Percentiles rank a stretch among this genome's conserved stretches.
These are phyloP conservation scores for Mesochorus sp. DNA, from an alignment of 2,888 invertebrate species.

Conservation along the genomic window DNA sequence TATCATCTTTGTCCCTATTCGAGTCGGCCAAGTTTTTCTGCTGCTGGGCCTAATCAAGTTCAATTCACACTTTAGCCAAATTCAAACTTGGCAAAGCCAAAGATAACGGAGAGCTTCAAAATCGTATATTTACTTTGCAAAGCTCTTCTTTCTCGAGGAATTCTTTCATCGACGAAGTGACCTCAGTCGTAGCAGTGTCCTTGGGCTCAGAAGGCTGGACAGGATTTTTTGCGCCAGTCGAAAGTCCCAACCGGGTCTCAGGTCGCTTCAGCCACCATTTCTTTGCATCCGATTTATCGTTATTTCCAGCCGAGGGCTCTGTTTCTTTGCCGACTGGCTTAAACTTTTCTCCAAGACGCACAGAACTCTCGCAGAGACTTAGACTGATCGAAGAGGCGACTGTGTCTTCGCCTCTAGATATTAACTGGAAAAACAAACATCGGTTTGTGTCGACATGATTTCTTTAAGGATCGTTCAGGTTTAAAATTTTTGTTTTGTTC, in stretches of 20 bases:
- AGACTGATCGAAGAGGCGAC: conserved; percentile 75
- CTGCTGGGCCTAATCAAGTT: conserved; percentile 64
- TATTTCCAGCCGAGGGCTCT: conserved; percentile 16
- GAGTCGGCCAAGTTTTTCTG: conserved; percentile 70
- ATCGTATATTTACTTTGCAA: conserved; percentile 72
- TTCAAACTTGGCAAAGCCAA: not conserved
- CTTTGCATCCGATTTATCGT: conserved; percentile 52
- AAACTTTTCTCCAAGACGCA: conserved; percentile 72
- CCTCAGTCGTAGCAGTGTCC: conserved; percentile 69
- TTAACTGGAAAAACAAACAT: conserved; percentile 37
- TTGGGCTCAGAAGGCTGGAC: conserved; percentile 50
- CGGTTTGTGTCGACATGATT: too few species aligned
- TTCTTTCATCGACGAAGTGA: conserved; percentile 78
- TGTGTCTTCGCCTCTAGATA: conserved; percentile 69
- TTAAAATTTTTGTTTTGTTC: too few species aligned
- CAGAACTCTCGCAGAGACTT: conserved; percentile 74
- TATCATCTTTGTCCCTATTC: conserved; percentile 75
- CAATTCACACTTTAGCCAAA: not conserved
- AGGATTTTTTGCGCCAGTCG: conserved; percentile 59
- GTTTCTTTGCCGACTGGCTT: conserved; percentile 58
- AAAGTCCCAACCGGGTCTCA: conserved; percentile 67
- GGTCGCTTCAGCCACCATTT: conserved; percentile 77
- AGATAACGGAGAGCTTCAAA: not conserved
- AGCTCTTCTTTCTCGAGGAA: conserved; percentile 78
- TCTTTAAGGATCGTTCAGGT: not conserved